Percentiles rank a stretch among this genome's conserved stretches.
Evolutionary conservation across 2,113 vertebrate genomes (phyloP).

Genomic region (Gavialis gangeticus): DNA sequence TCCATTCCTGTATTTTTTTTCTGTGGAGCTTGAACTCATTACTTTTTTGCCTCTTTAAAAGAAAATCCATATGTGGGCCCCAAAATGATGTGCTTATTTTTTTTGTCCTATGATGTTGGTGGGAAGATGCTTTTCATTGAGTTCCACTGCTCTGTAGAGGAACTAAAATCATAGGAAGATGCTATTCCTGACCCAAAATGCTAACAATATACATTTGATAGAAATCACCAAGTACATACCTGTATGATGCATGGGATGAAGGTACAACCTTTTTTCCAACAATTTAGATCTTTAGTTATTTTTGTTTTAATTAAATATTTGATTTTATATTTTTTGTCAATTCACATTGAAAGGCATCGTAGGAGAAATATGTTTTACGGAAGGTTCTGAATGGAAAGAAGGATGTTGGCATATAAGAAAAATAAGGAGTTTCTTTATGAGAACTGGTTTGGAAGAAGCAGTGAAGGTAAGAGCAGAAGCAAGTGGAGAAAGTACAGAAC

Average conservation of each 20-base stretch:
- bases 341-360: background rate
- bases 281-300: background rate
- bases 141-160: background rate
- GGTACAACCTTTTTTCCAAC: background rate
- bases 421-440: background rate
- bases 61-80: background rate
- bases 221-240: background rate
- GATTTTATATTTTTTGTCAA: background rate
- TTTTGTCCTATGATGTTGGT: background rate
- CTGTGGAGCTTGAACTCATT: background rate
- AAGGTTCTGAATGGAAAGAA: background rate
- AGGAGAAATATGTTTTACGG: background rate
- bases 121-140: background rate
- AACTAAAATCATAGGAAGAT: background rate
- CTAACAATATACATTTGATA: background rate
- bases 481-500: background rate
- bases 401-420: background rate
- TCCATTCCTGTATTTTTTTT: background rate
- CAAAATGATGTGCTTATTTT: background rate
- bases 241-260: background rate
- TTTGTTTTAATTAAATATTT: background rate
- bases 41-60: slow-evolving; percentile 3
- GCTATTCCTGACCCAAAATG: too few species aligned
- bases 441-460: background rate
- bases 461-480: background rate